These are phyloP conservation scores for Drosophila rhopaloa DNA, from an alignment of 1,140 invertebrate species.

Conservation along the genomic window DNA sequence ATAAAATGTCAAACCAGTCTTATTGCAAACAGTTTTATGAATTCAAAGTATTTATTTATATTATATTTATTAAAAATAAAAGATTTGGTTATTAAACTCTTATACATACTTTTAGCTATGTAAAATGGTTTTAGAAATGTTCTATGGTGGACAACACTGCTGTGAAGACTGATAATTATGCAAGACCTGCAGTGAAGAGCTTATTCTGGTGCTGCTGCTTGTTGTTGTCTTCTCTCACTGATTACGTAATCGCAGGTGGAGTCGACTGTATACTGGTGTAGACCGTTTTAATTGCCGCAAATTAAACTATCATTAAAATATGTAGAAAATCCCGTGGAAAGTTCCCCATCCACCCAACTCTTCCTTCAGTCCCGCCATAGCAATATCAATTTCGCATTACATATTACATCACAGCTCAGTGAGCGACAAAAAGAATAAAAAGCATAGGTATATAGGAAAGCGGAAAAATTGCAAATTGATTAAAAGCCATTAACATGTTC, in stretches of 20 bases:
- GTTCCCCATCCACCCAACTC: neutral
- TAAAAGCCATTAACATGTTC: conserved; percentile 82
- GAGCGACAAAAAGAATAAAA: conserved; percentile 8
- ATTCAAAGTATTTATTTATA: too few relatives aligned
- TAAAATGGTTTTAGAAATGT: neutral
- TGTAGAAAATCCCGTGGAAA: conserved; percentile 55
- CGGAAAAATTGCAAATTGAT: conserved; percentile 73
- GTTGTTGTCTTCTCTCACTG: conserved; percentile 56
- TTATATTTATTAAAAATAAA: too few relatives aligned
- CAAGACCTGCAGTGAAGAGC: conserved; percentile 54
- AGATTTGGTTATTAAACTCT: too few relatives aligned
- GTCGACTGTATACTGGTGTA: conserved; percentile 32
- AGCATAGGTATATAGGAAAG: conserved; percentile 5
- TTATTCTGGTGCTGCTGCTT: conserved; percentile 8
- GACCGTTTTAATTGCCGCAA: conserved; percentile 78
- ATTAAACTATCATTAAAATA: conserved; percentile 82
- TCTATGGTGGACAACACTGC: conserved; percentile 12
- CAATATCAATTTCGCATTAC: conserved; percentile 69
- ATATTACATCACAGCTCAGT: conserved; percentile 56
- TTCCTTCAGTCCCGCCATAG: conserved; percentile 1
- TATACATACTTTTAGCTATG: too few relatives aligned
- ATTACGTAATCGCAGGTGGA: conserved; percentile 61
- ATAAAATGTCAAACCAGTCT: too few relatives aligned
- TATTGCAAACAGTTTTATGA: too few relatives aligned
- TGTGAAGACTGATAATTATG: conserved; percentile 66